Conservation (phyloP, 2,888 invertebrate species). For the Ectemnius cavifrons region DNA sequence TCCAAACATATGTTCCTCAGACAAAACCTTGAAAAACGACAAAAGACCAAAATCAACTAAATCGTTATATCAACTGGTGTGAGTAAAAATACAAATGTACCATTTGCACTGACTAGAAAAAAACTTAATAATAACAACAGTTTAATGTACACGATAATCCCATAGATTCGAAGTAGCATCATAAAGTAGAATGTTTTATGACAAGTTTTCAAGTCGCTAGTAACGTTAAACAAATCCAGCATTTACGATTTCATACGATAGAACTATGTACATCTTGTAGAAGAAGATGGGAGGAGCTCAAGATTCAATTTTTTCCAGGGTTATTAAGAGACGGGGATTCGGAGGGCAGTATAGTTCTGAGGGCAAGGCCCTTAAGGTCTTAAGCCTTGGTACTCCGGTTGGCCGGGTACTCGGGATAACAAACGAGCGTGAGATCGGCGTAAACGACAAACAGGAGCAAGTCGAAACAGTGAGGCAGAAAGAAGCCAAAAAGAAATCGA, state of each 20-base stretch:
- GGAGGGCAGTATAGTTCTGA: constrained; percentile 24
- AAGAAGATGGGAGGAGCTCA: background rate
- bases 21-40: no score
- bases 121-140: no score
- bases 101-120: no score
- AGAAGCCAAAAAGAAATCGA: constrained; percentile 10
- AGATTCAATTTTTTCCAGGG: background rate
- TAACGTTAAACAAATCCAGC: background rate
- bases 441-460: background rate
- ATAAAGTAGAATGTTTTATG: no score
- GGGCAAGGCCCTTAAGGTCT: constrained; percentile 37
- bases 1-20: no score
- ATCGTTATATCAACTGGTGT: no score
- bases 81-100: no score
- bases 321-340: background rate
- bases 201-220: no score
- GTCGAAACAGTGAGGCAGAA: background rate
- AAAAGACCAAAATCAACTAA: no score
- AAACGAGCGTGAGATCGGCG: constrained; percentile 21
- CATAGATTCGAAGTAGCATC: no score
- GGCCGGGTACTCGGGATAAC: constrained; percentile 22
- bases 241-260: background rate
- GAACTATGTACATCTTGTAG: background rate
- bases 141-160: no score
- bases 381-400: constrained; percentile 34